Conservation (phyloP, 2,888 invertebrate genomes). For the Temnothorax rugatulus region DNA sequence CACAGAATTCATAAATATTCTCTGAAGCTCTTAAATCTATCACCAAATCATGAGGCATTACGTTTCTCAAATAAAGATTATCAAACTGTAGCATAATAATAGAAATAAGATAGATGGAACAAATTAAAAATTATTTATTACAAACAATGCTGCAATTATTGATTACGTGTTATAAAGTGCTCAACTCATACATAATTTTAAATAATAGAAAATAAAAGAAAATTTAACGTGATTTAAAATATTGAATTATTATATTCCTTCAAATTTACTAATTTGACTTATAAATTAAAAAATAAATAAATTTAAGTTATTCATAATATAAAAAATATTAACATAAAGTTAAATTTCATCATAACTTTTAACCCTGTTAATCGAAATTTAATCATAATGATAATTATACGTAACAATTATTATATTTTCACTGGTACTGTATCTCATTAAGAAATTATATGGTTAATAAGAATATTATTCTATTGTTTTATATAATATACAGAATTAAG, state of each 20-base stretch:
- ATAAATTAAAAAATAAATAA: neutral
- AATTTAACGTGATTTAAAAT: neutral
- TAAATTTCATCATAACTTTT: conserved; percentile 8
- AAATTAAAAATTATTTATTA: neutral
- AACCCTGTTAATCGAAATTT: neutral
- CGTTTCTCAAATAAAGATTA: neutral
- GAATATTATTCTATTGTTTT: conserved; percentile 20
- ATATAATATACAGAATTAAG: conserved; percentile 31
- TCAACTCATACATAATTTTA: conserved; percentile 9
- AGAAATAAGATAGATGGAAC: neutral
- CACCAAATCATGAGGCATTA: conserved; percentile 77
- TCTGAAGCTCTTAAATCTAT: conserved; percentile 65
- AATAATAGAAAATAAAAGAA: neutral
- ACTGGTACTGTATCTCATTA: conserved; percentile 20
- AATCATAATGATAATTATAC: conserved; percentile 34
- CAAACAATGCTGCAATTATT: too few relatives aligned
- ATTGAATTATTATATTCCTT: neutral
- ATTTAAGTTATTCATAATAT: neutral
- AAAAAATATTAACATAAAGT: neutral
- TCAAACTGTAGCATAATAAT: neutral
- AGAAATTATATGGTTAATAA: conserved; percentile 30
- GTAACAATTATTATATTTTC: conserved; percentile 53
- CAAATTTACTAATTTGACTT: conserved; percentile 5
- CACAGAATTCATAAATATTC: conserved; percentile 69
- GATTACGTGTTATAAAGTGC: neutral